Base-by-base conservation (phyloP, 2,888 invertebrate genomes). In the Ypsolopha sequella region DNA sequence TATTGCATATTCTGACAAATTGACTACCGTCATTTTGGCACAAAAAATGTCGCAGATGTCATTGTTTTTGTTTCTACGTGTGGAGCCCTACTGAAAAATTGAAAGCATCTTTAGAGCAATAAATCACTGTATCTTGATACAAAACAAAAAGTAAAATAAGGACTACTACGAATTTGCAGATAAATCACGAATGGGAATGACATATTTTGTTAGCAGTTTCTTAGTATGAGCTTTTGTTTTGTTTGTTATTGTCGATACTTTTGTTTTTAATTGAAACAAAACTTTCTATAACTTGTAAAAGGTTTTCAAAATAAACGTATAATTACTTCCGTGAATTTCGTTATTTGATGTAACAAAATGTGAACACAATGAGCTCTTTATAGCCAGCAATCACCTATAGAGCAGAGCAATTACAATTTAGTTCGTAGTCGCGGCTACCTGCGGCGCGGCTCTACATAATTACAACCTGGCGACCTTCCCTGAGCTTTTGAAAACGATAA, bases 401-500 rank as follows among this genome's bases (percentile, higher is more conserved):
- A 63, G 70, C 33, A 74, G 70, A 76, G 76, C 74, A 79, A 80
- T 81, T 77, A 78, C 68, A 70, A 71, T 62, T 73, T 68, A 60
- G 36, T 75, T 70, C 68, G 61, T 59, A 64, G 66, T 68, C 64
- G 73, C 70, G 67, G 68, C 76, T 75, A 82, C 85, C 84, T 82
- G 85, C 84, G 80, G 78, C 50, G 79, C 66, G 63, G 71, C 79
- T 71, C 79, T 80, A 74, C 24, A 24, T 85, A 86, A 86, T 86
- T 86, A 86, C 76, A 74, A 33, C 41, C n/a, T 49, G 80, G 76
- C 80, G 77, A 82, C 78, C 76, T 81, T 81, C 74, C 66, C 67
- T 73, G 45, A 79, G 71, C 84, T 71, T 75, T 86, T 82, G 80
- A 77, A 82, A 85, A 75, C 84, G 85, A 86, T 84, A 85, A 85